Base-by-base conservation (phyloP, 2,113 vertebrate species). In the Coturnix japonica region DNA sequence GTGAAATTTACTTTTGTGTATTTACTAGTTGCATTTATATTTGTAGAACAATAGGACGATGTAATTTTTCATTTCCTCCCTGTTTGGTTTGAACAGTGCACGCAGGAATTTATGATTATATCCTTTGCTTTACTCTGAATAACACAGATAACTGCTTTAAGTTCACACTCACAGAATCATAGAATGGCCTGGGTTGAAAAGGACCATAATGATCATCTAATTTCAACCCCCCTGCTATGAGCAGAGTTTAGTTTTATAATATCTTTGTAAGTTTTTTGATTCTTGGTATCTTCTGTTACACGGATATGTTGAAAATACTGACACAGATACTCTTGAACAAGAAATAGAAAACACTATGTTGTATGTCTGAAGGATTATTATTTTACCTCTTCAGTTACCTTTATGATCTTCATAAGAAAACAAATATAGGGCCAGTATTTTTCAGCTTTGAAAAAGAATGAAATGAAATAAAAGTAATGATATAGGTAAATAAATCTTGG, bases 351-450 rank as follows among this genome's bases (percentile, higher is more conserved):
- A 47, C 23, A 19, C 15, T 5, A 15, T 73, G 49, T 44, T 49
- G 17, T 60, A 33, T 85, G 31, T 64, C 33, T 44, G 44, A 69
- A 65, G 25, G 22, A 21, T 22, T 65, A 53, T 13, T 12, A 28
- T 85, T 81, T 43, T 14, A 8, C 7, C 63, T 33, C 5, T 80
- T 82, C 49, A 51, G 8, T 81, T 74, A 22, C 56, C 7, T n/a
- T 80, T 91, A 80, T 31, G n/a, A 44, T 21, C 44, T 66, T 69
- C 79, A 76, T 76, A 94, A 80, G 71, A 89, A 79, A 75, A 69
- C 59, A 79, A 85, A 90, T 76, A 70, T 57, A 20, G 16, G 73
- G 22, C 44, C 26, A 54, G 33, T 4, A 2, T 61, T 73, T 54
- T 28, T 12, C 47, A 43, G 6, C n/a, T 72, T 2, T 75, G 20